Evolutionary conservation across 2,888 invertebrate genomes (phyloP), one percentile per base, ranked within the genome.

Genomic region (Caenorhabditis sp.): DNA sequence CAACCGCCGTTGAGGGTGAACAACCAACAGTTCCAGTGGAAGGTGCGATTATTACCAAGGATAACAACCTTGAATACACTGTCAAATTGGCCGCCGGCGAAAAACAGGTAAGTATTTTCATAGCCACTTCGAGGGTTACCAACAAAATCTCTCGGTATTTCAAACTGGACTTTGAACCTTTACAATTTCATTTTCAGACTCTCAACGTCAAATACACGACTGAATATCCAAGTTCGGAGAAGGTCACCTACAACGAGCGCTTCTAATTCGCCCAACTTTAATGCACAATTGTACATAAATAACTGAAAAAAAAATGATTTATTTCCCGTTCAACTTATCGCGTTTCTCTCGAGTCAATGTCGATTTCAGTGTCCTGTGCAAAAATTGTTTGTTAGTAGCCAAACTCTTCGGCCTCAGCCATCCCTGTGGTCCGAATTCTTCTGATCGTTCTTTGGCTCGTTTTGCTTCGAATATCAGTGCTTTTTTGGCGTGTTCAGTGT

Each of bases 361-460:
- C 43, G 81, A 78, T 26, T 70, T 54, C n/a, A 83, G 52, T 17
- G 78, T 82, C 63, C 80, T 59, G 20, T 53, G 14, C 23, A 83
- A 63, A 56, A 83, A 83, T 10, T 77, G 23, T 59, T 83, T 83
- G 67, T 83, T 83, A 43, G 82, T 82, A 14, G 58, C 61, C 59
- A 82, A 63, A 43, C 78, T 79, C 21, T 63, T 71, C 12, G 83
- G 83, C 31, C 70, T 59, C 12, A 79, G 27, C 78, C 81, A 84
- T 67, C 84, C 84, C 58, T 83, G 81, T 17, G 83, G 77, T 60
- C 83, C 83, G 23, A 69, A 54, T 8, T 36, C 10, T 17, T 77
- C 74, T 0, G 80, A 80, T 31, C 83, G 68, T 23, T 78, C 74
- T n/a, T 77, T 76, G 2, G 73, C 77, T 21, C 80, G 72, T 53